Evolutionary conservation across 2,888 invertebrate genomes (phyloP).

Genomic region (Cyaniris semiargus): DNA sequence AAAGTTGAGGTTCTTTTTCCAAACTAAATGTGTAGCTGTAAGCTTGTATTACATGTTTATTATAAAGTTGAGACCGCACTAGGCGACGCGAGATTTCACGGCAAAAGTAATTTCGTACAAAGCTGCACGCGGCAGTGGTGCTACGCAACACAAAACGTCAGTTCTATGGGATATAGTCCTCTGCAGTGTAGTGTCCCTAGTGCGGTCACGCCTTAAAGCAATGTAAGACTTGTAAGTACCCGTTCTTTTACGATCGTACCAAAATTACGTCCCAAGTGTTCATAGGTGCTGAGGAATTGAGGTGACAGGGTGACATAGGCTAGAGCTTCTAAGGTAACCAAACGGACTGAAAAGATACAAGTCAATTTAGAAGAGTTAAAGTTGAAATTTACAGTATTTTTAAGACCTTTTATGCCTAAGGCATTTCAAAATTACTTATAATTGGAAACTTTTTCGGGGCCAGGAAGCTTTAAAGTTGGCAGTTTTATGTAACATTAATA

Average conservation of each 20-base stretch:
- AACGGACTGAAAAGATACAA: background rate
- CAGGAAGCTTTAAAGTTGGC: background rate
- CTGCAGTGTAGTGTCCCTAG: too few relatives aligned
- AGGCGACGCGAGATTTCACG: too few relatives aligned
- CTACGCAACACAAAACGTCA: too few relatives aligned
- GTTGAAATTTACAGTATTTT: background rate
- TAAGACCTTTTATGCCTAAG: background rate
- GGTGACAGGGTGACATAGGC: slow-evolving; percentile 60
- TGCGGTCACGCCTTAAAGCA: background rate
- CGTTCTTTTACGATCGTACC: background rate
- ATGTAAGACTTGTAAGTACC: slow-evolving; percentile 8
- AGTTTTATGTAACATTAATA: background rate
- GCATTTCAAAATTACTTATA: background rate
- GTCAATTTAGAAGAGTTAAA: background rate
- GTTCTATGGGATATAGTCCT: too few relatives aligned
- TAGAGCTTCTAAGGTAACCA: slow-evolving; percentile 39
- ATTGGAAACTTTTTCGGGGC: background rate
- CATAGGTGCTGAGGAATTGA: slow-evolving; percentile 70
- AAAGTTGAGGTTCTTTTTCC: slow-evolving; percentile 2
- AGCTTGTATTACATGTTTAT: background rate
- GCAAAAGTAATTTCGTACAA: too few relatives aligned
- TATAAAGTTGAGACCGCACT: background rate
- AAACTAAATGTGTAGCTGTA: background rate
- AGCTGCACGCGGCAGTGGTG: too few relatives aligned
- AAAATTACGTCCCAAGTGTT: slow-evolving; percentile 56